phyloP scores from a whole-genome alignment of 2,113 vertebrate species.

The Oreochromis aureus region DNA sequence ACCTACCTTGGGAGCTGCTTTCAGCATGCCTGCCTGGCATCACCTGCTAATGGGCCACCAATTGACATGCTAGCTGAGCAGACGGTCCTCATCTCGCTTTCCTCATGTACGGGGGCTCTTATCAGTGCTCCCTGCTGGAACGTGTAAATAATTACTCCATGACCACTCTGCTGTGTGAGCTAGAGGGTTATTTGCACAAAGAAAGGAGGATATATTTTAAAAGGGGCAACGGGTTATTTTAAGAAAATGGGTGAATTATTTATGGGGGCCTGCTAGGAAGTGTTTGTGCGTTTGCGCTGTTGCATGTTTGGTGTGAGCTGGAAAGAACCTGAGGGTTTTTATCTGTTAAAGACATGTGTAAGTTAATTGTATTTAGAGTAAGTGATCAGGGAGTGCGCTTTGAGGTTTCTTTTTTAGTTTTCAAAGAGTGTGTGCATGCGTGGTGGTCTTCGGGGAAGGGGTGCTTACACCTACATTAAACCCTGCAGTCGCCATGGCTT shows the following conservation, averaged over 20 bases:
- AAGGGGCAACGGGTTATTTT: constrained; percentile 54
- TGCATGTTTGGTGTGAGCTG: not conserved
- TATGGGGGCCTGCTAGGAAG: constrained; percentile 1
- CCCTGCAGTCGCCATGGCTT: constrained; percentile 22
- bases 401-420: not conserved
- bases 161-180: constrained; percentile 32
- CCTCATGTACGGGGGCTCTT: not conserved
- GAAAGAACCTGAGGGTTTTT: not conserved
- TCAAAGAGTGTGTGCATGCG: not conserved
- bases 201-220: constrained; percentile 39
- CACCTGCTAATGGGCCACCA: constrained; percentile 50
- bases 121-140: constrained; percentile 41
- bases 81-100: not conserved
- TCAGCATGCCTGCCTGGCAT: constrained; percentile 27
- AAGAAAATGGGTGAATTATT: constrained; percentile 59
- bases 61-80: constrained; percentile 43
- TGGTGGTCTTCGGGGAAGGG: not conserved
- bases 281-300: not conserved
- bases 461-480: constrained; percentile 13
- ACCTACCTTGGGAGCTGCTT: constrained; percentile 30
- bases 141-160: constrained; percentile 58
- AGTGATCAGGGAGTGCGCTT: not conserved
- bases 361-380: not conserved
- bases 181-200: constrained; percentile 46
- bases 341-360: not conserved